Conservation (phyloP, 1,140 invertebrate species). For the Hylaeus volcanicus region DNA sequence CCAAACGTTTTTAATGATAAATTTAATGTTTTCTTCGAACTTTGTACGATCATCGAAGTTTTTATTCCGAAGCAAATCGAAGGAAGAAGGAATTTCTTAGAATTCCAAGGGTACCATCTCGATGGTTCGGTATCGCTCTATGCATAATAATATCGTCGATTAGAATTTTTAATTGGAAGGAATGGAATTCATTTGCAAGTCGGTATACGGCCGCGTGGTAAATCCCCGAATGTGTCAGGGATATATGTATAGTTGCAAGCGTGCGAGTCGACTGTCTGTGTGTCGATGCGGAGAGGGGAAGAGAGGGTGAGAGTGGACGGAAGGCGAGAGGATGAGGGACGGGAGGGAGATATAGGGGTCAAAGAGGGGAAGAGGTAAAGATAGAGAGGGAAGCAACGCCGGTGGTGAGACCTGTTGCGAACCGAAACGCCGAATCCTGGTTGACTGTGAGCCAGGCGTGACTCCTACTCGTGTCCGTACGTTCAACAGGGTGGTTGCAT, state of each 20-base stretch:
- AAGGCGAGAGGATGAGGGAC: constrained; percentile 16
- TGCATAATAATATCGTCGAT: too few relatives aligned
- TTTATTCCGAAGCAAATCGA: too few relatives aligned
- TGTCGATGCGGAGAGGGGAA: constrained; percentile 21
- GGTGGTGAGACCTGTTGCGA: constrained; percentile 77
- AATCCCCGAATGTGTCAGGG: constrained; percentile 15
- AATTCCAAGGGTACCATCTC: too few relatives aligned
- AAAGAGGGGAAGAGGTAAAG: constrained; percentile 20
- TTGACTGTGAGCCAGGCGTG: constrained; percentile 71
- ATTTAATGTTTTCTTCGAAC: too few relatives aligned
- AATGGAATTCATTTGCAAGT: background rate
- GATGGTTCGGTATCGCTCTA: too few relatives aligned
- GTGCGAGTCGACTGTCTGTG: constrained; percentile 27
- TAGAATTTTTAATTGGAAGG: background rate
- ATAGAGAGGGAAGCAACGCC: constrained; percentile 53
- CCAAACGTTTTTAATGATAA: too few relatives aligned
- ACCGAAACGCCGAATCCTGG: constrained; percentile 76
- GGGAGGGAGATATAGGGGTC: constrained; percentile 42
- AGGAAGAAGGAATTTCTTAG: too few relatives aligned
- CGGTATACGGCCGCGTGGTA: constrained; percentile 28
- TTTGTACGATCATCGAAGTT: too few relatives aligned
- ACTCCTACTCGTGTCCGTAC: constrained; percentile 70
- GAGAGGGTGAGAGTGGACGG: constrained; percentile 21
- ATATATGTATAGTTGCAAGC: constrained; percentile 22
- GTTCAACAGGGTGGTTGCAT: constrained; percentile 68